Base-by-base conservation (phyloP, 1,140 invertebrate genomes). In the Acromyrmex echinatior region DNA sequence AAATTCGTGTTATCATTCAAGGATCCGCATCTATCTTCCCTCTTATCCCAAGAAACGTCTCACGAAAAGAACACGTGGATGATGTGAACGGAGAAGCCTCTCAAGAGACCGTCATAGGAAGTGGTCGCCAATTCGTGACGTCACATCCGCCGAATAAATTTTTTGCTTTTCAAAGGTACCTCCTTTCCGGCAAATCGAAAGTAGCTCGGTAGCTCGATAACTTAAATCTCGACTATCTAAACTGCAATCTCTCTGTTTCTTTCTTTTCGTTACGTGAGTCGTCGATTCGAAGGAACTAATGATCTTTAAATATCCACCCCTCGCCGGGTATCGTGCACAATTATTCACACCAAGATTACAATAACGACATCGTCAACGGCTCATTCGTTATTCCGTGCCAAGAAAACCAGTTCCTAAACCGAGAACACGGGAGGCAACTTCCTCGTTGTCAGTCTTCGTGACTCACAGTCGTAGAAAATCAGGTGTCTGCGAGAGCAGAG, bases 71-170 rank as follows among this genome's bases (percentile, higher is more conserved):
- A 58, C 21, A 18, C 79, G 28, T 51, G 35, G 12, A 60, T 62
- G 66, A 74, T 12, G 56, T 53, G 53, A 76, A 58, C 21, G 60
- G 12, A 56, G 82, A 25, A 78, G 71, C 66, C 85, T 90, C 84
- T 90, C 58, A 65, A 62, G 77, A 80, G 63, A 74, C 63, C 73
- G 35, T 74, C 49, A 31, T 66, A 89, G 90, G 90, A 91, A 91
- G 80, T 66, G 71, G n/a, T 80, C 85, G 88, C 79, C 90, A 70
- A 88, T 91, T 88, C 88, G 53, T 91, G 86, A 91, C 88, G 78
- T 92, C 88, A 91, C 86, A 91, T 92, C 91, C 91, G 90, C 60
- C 87, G 78, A 86, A 91, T 90, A 88, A 92, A 92, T 91, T 89
- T 90, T 88, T 88, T 80, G 80, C 73, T 60, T 87, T 62, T 62